Evolutionary conservation across 1,140 invertebrate genomes (phyloP).

Genomic region (Galendromus occidentalis): DNA sequence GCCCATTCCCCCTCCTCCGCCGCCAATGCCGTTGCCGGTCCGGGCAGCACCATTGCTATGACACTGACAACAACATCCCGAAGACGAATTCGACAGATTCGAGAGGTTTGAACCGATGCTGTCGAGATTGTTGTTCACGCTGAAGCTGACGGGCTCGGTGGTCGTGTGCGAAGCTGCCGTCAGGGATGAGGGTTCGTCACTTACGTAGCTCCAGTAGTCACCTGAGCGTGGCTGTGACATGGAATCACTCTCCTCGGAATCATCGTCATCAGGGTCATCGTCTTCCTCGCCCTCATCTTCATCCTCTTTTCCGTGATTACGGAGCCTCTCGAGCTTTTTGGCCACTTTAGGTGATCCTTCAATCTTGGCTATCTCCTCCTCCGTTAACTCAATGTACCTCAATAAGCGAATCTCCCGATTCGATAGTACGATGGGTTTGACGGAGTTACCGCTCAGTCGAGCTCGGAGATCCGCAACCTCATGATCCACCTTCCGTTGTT

Average conservation of each 20-base stretch:
- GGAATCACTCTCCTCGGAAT: conserved; percentile 21
- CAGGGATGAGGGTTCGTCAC: conserved; percentile 39
- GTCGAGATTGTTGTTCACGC: background rate
- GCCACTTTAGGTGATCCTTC: conserved; percentile 80
- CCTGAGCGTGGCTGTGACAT: conserved; percentile 27
- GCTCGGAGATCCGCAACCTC: conserved; percentile 66
- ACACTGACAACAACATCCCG: conserved; percentile 23
- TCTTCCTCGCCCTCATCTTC: conserved; percentile 42
- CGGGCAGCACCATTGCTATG: conserved; percentile 9
- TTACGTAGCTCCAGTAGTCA: conserved; percentile 23
- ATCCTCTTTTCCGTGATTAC: conserved; percentile 40
- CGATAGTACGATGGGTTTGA: conserved; percentile 59
- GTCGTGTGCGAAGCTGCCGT: conserved; percentile 15
- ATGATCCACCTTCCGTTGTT: conserved; percentile 66
- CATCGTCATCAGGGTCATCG: conserved; percentile 29
- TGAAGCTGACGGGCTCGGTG: conserved; percentile 11
- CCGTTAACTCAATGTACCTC: conserved; percentile 69
- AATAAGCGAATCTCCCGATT: conserved; percentile 74
- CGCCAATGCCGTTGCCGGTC: background rate
- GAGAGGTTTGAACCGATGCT: background rate
- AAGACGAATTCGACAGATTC: background rate
- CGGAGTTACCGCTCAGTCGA: conserved; percentile 41
- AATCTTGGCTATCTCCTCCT: conserved; percentile 74
- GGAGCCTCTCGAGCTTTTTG: conserved; percentile 70
- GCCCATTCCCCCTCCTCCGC: background rate